Conservation (phyloP, 2,888 invertebrate genomes). For the Drosophila kambysellisi region DNA sequence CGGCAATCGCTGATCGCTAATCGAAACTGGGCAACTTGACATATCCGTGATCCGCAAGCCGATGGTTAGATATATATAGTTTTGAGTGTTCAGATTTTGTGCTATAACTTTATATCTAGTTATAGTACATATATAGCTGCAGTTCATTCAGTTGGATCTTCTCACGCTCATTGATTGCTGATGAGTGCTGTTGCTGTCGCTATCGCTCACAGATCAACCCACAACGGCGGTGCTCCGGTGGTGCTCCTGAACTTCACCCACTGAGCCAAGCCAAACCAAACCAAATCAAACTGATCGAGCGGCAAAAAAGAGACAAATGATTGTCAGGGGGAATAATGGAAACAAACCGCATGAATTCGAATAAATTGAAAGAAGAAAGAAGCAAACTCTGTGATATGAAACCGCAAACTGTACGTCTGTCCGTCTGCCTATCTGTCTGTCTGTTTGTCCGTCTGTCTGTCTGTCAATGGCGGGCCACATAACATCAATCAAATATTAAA, state of each 20-base stretch:
- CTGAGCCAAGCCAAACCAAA: slow-evolving; percentile 15
- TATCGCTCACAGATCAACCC: slow-evolving; percentile 64
- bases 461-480: slow-evolving; percentile 53
- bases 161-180: slow-evolving; percentile 48
- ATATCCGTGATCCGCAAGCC: not conserved
- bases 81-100: not conserved
- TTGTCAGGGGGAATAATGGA: slow-evolving; percentile 10
- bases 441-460: not conserved
- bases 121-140: not conserved
- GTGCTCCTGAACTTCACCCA: slow-evolving; percentile 75
- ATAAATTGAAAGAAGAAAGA: slow-evolving; percentile 61
- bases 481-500: slow-evolving; percentile 82
- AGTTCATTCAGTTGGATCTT: slow-evolving; percentile 18
- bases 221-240: slow-evolving; percentile 19
- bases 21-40: not conserved
- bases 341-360: slow-evolving; percentile 63
- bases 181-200: slow-evolving; percentile 46
- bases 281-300: not conserved
- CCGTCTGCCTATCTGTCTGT: not conserved
- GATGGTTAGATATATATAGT: not conserved
- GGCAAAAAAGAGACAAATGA: slow-evolving; percentile 24
- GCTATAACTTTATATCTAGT: not conserved
- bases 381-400: slow-evolving; percentile 28
- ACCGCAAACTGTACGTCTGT: slow-evolving; percentile 51
- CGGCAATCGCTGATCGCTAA: not conserved